These are phyloP conservation scores for Potorous gilbertii DNA, from an alignment of 2,797 vertebrate species.

Conservation along the genomic window DNA sequence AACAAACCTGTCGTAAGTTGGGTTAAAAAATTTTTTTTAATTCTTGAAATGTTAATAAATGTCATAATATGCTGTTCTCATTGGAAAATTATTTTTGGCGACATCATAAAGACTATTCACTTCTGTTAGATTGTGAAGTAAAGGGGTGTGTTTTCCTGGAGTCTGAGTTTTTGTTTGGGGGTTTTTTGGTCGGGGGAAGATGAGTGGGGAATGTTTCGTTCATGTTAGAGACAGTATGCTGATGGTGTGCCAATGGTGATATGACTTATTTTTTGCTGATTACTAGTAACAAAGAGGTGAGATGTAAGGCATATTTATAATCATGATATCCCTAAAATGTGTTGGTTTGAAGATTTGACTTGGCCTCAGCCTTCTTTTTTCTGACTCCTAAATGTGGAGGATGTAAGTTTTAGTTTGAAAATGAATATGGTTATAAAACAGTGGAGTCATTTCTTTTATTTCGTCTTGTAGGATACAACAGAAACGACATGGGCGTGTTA, in stretches of 20 bases:
- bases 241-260: not conserved
- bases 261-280: conserved; percentile 5
- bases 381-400: not conserved
- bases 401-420: not conserved
- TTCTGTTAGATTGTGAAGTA: not conserved
- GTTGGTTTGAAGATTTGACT: conserved; percentile 3
- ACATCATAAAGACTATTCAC: conserved; percentile 1
- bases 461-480: conserved; percentile 92
- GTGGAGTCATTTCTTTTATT: conserved; percentile 47
- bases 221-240: not conserved
- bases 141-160: not conserved
- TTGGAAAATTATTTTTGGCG: not conserved
- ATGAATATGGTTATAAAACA: conserved; percentile 24
- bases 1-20: conserved; percentile 93
- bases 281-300: conserved; percentile 19
- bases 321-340: conserved; percentile 6
- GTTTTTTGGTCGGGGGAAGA: not conserved
- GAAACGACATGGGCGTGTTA: conserved; percentile 95
- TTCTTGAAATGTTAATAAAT: conserved; percentile 33
- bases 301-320: not conserved
- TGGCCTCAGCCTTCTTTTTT: not conserved
- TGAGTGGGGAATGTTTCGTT: not conserved
- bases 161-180: conserved; percentile 3
- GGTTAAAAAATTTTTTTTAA: conserved; percentile 21
- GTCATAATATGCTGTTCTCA: conserved; percentile 14